These are phyloP conservation scores for Dissostichus mawsoni DNA, from an alignment of 2,113 vertebrate genomes.

Conservation along the genomic window DNA sequence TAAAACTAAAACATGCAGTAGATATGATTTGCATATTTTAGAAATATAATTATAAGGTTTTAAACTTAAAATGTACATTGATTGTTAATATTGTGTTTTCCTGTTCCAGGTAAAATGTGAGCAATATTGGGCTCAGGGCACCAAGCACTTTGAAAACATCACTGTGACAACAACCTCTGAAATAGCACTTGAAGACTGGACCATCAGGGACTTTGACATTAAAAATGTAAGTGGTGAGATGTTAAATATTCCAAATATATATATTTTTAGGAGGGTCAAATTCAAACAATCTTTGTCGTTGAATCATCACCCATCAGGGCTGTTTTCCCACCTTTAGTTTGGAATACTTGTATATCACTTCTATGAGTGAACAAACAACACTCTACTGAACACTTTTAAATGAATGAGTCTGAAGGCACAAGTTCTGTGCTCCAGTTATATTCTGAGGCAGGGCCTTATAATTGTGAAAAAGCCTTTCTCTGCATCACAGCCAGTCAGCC, in stretches of 20 bases:
- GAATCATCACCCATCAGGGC: too few relatives aligned
- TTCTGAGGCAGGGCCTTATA: background rate
- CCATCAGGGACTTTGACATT: conserved; percentile 92
- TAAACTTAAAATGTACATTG: background rate
- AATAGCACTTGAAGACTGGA: conserved; percentile 92
- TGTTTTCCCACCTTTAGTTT: too few relatives aligned
- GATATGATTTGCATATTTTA: background rate
- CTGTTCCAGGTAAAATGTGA: conserved; percentile 93
- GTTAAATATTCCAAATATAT: background rate
- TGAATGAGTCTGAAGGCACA: too few relatives aligned
- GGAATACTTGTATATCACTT: too few relatives aligned
- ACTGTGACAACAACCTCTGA: conserved; percentile 88
- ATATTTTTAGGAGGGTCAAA: too few relatives aligned
- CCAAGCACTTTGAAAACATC: conserved; percentile 86
- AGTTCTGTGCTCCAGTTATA: background rate
- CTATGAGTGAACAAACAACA: too few relatives aligned
- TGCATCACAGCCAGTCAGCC: background rate
- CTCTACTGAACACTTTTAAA: too few relatives aligned
- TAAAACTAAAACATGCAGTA: background rate
- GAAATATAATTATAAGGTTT: background rate
- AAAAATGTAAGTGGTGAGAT: conserved; percentile 86
- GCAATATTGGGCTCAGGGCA: conserved; percentile 91
- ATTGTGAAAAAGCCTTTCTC: background rate
- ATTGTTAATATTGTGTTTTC: background rate
- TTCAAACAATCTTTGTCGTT: too few relatives aligned